Percentiles rank a stretch among this genome's conserved stretches.
phyloP scores from a whole-genome alignment of 1,140 invertebrate species.

The Drosophila grimshawi region DNA sequence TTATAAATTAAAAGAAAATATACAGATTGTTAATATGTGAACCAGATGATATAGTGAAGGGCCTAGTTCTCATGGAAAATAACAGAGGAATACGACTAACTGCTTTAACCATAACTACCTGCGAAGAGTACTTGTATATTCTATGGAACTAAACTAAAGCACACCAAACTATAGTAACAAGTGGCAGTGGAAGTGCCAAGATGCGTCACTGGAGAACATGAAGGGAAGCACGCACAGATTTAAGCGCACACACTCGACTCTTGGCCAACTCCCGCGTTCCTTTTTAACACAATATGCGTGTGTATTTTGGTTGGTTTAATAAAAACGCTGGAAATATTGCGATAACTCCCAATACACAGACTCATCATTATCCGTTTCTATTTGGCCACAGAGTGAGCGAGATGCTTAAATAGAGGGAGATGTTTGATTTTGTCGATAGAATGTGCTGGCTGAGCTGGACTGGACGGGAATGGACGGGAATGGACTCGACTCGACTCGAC shows the following conservation, averaged over 20 bases:
- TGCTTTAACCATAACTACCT: too few species aligned
- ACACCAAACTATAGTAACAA: slow-evolving; percentile 18
- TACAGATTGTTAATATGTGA: too few species aligned
- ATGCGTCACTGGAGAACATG: slow-evolving; percentile 12
- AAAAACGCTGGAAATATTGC: slow-evolving; percentile 59
- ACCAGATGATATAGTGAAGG: too few species aligned
- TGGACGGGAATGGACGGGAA: not conserved
- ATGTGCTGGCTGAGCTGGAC: not conserved
- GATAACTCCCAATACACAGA: slow-evolving; percentile 71
- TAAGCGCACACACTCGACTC: too few species aligned
- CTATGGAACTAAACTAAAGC: too few species aligned
- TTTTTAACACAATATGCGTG: not conserved
- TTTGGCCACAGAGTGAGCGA: slow-evolving; percentile 18
- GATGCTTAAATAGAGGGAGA: not conserved
- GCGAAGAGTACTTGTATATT: too few species aligned
- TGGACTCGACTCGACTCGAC: too few species aligned
- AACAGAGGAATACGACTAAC: too few species aligned
- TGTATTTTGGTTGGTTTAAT: slow-evolving; percentile 48
- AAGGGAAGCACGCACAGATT: slow-evolving; percentile 15
- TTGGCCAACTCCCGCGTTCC: not conserved
- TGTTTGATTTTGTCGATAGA: not conserved
- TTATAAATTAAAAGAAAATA: too few species aligned
- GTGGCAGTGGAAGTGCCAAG: slow-evolving; percentile 38
- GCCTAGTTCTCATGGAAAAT: too few species aligned
- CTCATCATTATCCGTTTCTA: slow-evolving; percentile 71